phyloP scores from a whole-genome alignment of 1,140 invertebrate genomes.

The Calliopsis andreniformis region DNA sequence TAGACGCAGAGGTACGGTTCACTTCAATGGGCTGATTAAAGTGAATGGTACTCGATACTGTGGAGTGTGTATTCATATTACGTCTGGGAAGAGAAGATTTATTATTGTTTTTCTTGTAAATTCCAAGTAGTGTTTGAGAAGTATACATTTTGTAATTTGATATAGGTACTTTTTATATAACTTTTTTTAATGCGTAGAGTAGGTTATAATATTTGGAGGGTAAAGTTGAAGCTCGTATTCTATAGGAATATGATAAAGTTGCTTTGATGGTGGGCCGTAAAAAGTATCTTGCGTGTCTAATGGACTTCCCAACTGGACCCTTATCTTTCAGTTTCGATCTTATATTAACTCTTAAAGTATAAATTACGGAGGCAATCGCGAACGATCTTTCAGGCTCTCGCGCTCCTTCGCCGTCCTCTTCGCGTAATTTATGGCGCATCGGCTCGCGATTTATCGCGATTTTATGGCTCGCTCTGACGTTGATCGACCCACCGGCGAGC shows the following conservation, averaged over 20 bases:
- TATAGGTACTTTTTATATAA: too few relatives aligned
- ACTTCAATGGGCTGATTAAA: too few relatives aligned
- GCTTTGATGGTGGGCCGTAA: conserved; percentile 1
- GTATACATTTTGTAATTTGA: too few relatives aligned
- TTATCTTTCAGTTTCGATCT: conserved; percentile 51
- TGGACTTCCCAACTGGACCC: conserved; percentile 36
- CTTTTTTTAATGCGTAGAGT: too few relatives aligned
- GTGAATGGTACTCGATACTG: too few relatives aligned
- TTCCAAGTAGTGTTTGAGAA: too few relatives aligned
- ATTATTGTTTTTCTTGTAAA: too few relatives aligned
- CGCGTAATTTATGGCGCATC: conserved; percentile 61
- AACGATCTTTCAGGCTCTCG: conserved; percentile 37
- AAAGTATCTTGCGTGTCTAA: conserved; percentile 44
- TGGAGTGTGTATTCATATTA: too few relatives aligned
- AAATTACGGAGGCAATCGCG: conserved; percentile 46
- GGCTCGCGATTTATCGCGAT: conserved; percentile 58
- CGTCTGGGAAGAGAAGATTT: too few relatives aligned
- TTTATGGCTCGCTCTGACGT: conserved; percentile 45
- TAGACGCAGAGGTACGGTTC: too few relatives aligned
- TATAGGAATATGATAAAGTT: conserved; percentile 26
- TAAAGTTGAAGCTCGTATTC: background rate
- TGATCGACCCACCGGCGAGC: conserved; percentile 43
- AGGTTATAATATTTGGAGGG: background rate
- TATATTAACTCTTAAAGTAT: conserved; percentile 53
- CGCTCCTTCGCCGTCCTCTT: conserved; percentile 38